These are phyloP conservation scores for Proterorhinus semilunaris DNA, from an alignment of 2,113 vertebrate genomes.

Conservation along the genomic window DNA sequence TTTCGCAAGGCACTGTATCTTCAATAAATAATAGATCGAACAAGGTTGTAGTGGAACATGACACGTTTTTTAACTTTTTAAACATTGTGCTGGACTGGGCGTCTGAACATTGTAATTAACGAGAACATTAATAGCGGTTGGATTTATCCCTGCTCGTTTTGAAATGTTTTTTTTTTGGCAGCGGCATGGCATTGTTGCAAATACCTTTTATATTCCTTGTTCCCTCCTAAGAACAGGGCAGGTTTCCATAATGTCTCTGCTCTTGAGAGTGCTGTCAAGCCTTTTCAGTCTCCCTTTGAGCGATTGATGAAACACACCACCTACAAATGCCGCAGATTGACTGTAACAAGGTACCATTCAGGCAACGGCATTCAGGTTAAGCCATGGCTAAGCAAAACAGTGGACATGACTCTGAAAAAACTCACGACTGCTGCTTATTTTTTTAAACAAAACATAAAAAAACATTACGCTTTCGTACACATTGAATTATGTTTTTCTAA, in stretches of 20 bases:
- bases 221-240: conserved; percentile 33
- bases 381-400: conserved; percentile 46
- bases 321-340: conserved; percentile 51
- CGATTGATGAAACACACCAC: conserved; percentile 39
- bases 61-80: no score
- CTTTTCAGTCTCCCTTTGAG: conserved; percentile 55
- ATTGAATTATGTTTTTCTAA: not conserved
- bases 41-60: no score
- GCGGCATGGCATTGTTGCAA: conserved; percentile 5
- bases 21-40: no score
- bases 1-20: no score
- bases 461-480: not conserved
- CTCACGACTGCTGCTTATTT: conserved; percentile 34
- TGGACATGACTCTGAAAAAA: conserved; percentile 41
- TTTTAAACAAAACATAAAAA: not conserved
- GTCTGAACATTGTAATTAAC: not conserved
- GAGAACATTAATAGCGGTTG: not conserved
- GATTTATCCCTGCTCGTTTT: not conserved
- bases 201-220: conserved; percentile 30
- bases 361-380: conserved; percentile 27
- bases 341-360: conserved; percentile 46
- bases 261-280: conserved; percentile 47
- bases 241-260: conserved; percentile 30
- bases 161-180: conserved; percentile 10
- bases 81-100: no score